phyloP scores from a whole-genome alignment of 2,113 vertebrate species.

The Poicephalus meyeri region DNA sequence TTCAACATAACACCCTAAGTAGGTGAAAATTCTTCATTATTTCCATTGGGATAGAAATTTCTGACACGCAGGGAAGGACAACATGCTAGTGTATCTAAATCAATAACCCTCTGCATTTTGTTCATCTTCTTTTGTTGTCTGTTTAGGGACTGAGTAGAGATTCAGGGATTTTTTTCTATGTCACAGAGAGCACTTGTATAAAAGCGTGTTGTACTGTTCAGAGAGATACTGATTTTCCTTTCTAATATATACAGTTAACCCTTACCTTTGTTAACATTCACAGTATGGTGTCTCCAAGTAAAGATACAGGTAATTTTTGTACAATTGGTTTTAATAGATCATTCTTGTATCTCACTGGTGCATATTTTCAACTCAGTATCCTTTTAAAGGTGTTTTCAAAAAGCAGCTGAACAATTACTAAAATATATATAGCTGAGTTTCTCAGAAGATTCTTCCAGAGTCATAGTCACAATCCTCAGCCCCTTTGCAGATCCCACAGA shows the following conservation, averaged over 20 bases:
- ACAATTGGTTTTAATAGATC: background rate
- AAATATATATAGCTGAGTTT: background rate
- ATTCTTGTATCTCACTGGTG: background rate
- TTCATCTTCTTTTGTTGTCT: background rate
- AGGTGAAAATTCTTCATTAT: background rate
- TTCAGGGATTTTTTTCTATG: background rate
- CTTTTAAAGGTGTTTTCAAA: background rate
- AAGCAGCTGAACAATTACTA: background rate
- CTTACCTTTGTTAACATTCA: background rate
- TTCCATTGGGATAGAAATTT: background rate
- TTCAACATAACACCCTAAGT: background rate
- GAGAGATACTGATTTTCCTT: background rate
- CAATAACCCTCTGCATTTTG: background rate
- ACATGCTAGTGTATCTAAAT: background rate
- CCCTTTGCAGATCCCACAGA: background rate
- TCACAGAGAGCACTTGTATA: background rate
- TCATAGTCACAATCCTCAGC: background rate
- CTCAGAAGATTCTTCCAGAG: background rate
- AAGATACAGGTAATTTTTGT: background rate
- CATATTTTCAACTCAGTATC: background rate
- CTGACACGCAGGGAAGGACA: background rate
- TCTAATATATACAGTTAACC: background rate
- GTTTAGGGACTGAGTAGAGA: background rate
- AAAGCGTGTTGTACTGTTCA: background rate
- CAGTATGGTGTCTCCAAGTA: background rate